Evolutionary conservation across 2,888 invertebrate genomes (phyloP), one percentile per base, ranked within the genome.

Genomic region (Drosophila vallismaia): DNA sequence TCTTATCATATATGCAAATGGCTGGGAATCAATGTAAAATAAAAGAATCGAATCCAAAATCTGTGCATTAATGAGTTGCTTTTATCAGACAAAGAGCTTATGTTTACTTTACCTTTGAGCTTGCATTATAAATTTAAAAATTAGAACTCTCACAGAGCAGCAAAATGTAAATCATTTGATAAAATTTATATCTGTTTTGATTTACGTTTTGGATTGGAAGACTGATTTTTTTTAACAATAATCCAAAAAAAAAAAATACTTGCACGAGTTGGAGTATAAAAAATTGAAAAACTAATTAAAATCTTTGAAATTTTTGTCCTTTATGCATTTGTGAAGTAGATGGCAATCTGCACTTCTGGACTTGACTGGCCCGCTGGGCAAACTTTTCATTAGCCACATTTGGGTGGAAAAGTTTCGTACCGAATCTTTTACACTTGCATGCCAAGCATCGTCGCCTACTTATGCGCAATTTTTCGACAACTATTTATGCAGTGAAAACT

Each of bases 361-460:
- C 55, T 54, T 48, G 44, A 55, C 49, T 68, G 44, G 44, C 57
- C 60, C 40, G 53, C 60, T 70, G 62, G 70, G 45, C 50, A 70
- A 80, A 79, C 62, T 79, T 79, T 79, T 78, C 74, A 78, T 76
- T 78, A 74, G 80, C 71, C 68, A 71, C 69, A 70, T 74, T 71
- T 44, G 56, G 52, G 62, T 52, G 24, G 40, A 50, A 64, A 72
- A 79, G 75, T 79, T 76, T 59, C 7, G 31, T 58, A 67, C 46
- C 64, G 63, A 79, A 75, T 79, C 79, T 79, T 75, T 75, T 69
- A 73, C 79, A 79, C 79, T 81, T 82, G 73, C 79, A 71, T 75
- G 48, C 63, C 63, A 75, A 62, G 73, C 75, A 67, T 72, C 76
- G 70, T 68, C 71, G 73, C 67, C 79, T 68, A 77, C 77, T 77